Base-by-base conservation (phyloP, 2,888 invertebrate genomes). In the Sialis lutaria region DNA sequence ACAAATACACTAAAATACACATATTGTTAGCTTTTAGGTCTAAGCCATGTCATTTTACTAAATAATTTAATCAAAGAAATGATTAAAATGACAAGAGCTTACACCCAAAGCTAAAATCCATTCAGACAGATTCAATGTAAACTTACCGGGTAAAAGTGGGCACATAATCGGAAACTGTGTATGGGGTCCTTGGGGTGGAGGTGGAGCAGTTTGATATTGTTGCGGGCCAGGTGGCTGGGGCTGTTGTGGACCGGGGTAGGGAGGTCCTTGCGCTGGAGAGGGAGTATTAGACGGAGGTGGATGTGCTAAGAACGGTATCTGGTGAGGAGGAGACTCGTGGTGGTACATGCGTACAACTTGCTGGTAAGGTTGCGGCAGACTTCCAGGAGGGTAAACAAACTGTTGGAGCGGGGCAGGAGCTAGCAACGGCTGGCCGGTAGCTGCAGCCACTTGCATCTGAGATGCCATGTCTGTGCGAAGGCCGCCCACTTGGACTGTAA, bases 351-450 rank as follows among this genome's bases (percentile, higher is more conserved):
- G 75, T 54, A 84, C 73, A 58, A 61, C 56, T 55, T 61, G 60
- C 56, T 64, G 68, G 47, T 65, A 65, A 31, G 62, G 62, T 53
- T 64, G 64, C 33, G 66, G 63, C 41, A 64, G 59, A 51, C 63
- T 57, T 45, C 53, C 54, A 22, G 58, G 57, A 8, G 63, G 62
- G 45, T 60, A 61, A 45, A 64, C 64, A 33, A 64, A 60, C 51
- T 63, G 63, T 44, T 72, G 81, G 59, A 78, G 82, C 60, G 88
- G 69, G 13, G 81, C 83, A 22, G 87, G 82, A 39, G 89, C 84
- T 56, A 90, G 65, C 49, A 91, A 69, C 5, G 90, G 89, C 63
- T 87, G 89, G 0, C 90, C 90, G 37, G 87, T 86, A 50, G 79
- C 79, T 13, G 75, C 82, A 30, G 82, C 82, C 51, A 87, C 85